Base-by-base conservation (phyloP, 2,888 invertebrate genomes). In the Diaprepes abbreviatus region DNA sequence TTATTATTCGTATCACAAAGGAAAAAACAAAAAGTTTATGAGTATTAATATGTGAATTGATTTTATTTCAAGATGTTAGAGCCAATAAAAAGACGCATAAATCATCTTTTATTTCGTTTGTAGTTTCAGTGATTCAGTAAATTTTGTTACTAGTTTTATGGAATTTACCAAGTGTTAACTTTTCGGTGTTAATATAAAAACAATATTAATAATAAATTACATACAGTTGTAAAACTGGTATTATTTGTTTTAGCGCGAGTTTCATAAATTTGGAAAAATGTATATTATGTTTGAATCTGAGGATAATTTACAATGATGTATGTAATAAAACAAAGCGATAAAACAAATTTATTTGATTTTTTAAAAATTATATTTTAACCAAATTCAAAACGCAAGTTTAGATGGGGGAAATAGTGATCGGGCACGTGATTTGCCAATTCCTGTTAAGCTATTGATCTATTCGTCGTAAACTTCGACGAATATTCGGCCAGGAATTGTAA, bases 1-100 rank as follows among this genome's bases (percentile, higher is more conserved):
- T 17, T 43, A 43, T 17, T 43, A 43, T 43, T 17, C 10, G 10
- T 43, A 43, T 19, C 43, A 17, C 19, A 17, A 43, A 19, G 19
- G 24, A 24, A 19, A 38, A 43, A 43, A 43, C 9, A 19, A 43
- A n/a, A 43, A 43, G 19, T 43, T 43, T 43, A 43, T 17, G 43
- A 43, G 43, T 43, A 43, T 43, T 19, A 43, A 19, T 28, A 19
- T 50, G 12, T 12, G 1, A 36, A 50, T 1, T 14, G 10, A 50
- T 14, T 50, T 24, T 50, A 50, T 50, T 14, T 31, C 16, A 24
- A 28, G 28, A 28, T 31, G 31, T 50, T 28, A 14, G 10, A 50
- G 28, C 50, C 19, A 50, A 50, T 24, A 50, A 50, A 50, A 2
- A n/a, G 12, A 2, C 14, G 7, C 12, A 50, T 28, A 50, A 50